Conservation (phyloP, 1,140 invertebrate species). For the Cherax quadricarinatus region DNA sequence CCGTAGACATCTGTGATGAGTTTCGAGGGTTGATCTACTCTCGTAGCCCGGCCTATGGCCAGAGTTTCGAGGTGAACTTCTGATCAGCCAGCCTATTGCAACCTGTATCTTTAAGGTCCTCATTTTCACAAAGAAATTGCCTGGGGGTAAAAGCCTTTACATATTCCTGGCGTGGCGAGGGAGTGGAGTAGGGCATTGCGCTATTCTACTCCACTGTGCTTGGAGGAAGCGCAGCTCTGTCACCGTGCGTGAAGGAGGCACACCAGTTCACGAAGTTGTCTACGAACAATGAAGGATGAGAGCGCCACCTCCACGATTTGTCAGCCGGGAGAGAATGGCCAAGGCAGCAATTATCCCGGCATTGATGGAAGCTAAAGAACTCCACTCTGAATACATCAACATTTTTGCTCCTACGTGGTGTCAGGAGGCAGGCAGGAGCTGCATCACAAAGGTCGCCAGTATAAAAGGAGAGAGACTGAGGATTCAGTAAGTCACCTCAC, state of each 20-base stretch:
- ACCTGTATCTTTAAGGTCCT: too few relatives aligned
- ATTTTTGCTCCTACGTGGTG: slow-evolving; percentile 2
- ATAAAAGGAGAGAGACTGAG: slow-evolving; percentile 19
- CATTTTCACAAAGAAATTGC: too few relatives aligned
- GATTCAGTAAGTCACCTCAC: slow-evolving; percentile 63
- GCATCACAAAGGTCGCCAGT: background rate
- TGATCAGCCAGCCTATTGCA: too few relatives aligned
- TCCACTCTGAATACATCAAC: slow-evolving; percentile 39
- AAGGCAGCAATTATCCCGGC: slow-evolving; percentile 50
- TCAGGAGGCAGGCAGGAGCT: background rate
- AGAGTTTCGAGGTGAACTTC: too few relatives aligned
- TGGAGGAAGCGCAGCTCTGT: too few relatives aligned
- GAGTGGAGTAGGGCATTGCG: too few relatives aligned
- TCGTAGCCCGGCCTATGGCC: too few relatives aligned
- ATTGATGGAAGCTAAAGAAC: slow-evolving; percentile 36
- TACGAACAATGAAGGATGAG: slow-evolving; percentile 11
- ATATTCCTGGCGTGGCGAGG: too few relatives aligned
- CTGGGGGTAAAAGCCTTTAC: too few relatives aligned
- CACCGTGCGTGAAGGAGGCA: background rate
- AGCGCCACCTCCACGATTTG: slow-evolving; percentile 30
- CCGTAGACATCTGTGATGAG: too few relatives aligned
- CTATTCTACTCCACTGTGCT: too few relatives aligned
- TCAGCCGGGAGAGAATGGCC: slow-evolving; percentile 30
- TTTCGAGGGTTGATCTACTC: too few relatives aligned
- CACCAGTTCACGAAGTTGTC: slow-evolving; percentile 23